A percentile compares a stretch with the other conserved stretches of the same genome.
These are phyloP conservation scores for Cyphomyrus discorhynchus DNA, from an alignment of 2,113 vertebrate genomes.

Conservation along the genomic window DNA sequence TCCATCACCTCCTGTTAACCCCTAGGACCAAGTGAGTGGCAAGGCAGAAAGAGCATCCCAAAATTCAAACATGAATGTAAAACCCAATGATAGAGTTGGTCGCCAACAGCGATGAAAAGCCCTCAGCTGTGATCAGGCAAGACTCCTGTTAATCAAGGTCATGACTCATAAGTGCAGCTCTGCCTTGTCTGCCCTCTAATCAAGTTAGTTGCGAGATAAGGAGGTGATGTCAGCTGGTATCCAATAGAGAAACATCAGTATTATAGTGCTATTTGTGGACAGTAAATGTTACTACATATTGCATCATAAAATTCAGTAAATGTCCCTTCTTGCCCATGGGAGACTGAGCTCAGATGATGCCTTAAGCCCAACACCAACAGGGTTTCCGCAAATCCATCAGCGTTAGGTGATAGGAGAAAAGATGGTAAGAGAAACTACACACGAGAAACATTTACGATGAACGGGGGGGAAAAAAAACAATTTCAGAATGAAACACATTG, in stretches of 20 bases:
- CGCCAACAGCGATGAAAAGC: background rate
- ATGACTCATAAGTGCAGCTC: background rate
- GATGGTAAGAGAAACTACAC: background rate
- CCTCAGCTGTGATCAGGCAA: background rate
- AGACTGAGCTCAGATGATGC: background rate
- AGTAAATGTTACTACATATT: slow-evolving; percentile 12
- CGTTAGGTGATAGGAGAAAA: background rate
- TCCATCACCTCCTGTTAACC: background rate
- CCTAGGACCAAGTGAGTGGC: background rate
- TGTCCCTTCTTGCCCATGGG: background rate
- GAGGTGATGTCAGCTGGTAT: background rate
- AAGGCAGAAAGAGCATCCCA: background rate
- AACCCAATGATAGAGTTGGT: background rate
- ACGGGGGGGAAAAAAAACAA: background rate
- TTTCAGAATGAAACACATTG: background rate
- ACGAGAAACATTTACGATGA: background rate
- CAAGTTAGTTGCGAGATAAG: background rate
- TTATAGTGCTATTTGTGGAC: slow-evolving; percentile 4
- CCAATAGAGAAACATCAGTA: background rate
- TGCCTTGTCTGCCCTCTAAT: background rate
- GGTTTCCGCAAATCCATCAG: background rate
- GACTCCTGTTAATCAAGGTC: background rate
- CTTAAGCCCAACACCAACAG: background rate
- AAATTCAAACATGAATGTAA: background rate
- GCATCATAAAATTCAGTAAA: slow-evolving; percentile 11